phyloP scores from a whole-genome alignment of 1,140 invertebrate species.

The Tribolium castaneum region DNA sequence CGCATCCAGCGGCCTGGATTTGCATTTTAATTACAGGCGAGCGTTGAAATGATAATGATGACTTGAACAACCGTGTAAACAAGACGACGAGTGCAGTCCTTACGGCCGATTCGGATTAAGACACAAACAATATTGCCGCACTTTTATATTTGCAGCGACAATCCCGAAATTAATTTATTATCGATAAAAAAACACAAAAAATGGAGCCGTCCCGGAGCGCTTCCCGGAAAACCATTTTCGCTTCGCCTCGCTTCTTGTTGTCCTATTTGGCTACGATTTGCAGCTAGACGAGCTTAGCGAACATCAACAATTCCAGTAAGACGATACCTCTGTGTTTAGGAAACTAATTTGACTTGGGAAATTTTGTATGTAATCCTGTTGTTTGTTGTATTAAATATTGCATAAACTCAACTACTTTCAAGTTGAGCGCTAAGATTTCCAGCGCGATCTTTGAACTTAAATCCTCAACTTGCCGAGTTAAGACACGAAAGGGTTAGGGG shows the following conservation, averaged over 20 bases:
- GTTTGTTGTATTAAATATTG: conserved; percentile 46
- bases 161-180: neutral
- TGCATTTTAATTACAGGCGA: conserved; percentile 74
- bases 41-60: conserved; percentile 73
- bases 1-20: conserved; percentile 67
- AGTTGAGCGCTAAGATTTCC: conserved; percentile 37
- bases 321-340: conserved; percentile 15
- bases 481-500: conserved; percentile 46
- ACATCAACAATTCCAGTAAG: conserved; percentile 29
- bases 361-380: conserved; percentile 39
- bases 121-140: conserved; percentile 16
- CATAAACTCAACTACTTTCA: conserved; percentile 43
- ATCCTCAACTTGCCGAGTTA: conserved; percentile 37
- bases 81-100: conserved; percentile 46
- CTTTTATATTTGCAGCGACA: neutral
- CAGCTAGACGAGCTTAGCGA: neutral
- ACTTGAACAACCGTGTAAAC: conserved; percentile 63
- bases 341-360: conserved; percentile 34
- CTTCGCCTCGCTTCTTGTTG: neutral
- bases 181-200: no score
- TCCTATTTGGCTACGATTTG: conserved; percentile 16
- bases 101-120: conserved; percentile 17
- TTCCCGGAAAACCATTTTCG: no score
- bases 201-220: no score
- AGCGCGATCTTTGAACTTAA: conserved; percentile 46